A percentile compares a stretch with the other conserved stretches of the same genome.
Conservation (phyloP, 2,888 invertebrate genomes). For the Eristalinus aeneus region DNA sequence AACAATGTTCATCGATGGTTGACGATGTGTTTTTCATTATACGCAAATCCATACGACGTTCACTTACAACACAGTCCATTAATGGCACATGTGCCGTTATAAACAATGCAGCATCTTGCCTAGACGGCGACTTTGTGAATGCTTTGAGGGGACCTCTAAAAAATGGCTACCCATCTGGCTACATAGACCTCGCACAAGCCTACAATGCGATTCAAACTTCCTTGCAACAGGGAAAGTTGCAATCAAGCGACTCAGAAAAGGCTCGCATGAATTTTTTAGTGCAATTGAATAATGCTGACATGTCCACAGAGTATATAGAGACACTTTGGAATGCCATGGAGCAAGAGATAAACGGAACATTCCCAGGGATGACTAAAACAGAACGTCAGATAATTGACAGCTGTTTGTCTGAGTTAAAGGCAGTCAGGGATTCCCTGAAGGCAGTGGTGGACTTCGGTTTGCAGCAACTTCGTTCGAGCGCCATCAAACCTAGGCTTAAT, state of each 20-base stretch:
- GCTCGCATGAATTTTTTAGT: slow-evolving; percentile 90
- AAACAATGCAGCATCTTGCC: slow-evolving; percentile 93
- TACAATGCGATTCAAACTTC: slow-evolving; percentile 91
- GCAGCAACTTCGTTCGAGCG: slow-evolving; percentile 88
- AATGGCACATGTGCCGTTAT: slow-evolving; percentile 98
- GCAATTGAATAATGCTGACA: slow-evolving; percentile 92
- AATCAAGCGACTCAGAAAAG: slow-evolving; percentile 90
- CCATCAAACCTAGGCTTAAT: slow-evolving; percentile 91
- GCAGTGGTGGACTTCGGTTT: slow-evolving; percentile 90
- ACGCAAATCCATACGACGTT: slow-evolving; percentile 96
- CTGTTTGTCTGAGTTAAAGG: slow-evolving; percentile 83
- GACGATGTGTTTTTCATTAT: slow-evolving; percentile 99
- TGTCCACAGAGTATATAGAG: slow-evolving; percentile 94
- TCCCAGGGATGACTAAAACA: slow-evolving; percentile 83
- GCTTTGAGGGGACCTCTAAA: slow-evolving; percentile 88
- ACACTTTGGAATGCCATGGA: slow-evolving; percentile 90
- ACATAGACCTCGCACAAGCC: slow-evolving; percentile 89
- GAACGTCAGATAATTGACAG: slow-evolving; percentile 88
- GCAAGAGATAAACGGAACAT: slow-evolving; percentile 85
- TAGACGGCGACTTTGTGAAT: slow-evolving; percentile 92
- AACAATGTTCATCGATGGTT: slow-evolving; percentile 93
- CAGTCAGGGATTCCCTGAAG: slow-evolving; percentile 81
- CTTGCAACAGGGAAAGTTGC: slow-evolving; percentile 89
- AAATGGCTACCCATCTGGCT: slow-evolving; percentile 88
- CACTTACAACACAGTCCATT: slow-evolving; percentile 94